Evolutionary conservation across 1,140 invertebrate species (phyloP), one percentile per base, ranked within the genome.

Genomic region (Caenorhabditis remanei): DNA sequence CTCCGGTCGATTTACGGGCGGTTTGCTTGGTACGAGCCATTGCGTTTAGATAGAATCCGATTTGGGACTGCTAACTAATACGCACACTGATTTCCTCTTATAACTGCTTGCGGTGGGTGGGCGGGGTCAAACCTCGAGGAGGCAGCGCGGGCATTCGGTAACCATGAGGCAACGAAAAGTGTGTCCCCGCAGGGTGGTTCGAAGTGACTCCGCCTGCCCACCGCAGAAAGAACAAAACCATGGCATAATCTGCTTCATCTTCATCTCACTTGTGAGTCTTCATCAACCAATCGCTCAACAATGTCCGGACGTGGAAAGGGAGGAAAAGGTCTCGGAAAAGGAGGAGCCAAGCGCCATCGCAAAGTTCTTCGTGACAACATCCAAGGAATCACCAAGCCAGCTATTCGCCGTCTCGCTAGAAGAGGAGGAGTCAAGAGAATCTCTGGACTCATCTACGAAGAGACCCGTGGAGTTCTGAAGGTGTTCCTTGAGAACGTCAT

Each of bases 1-100:
- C 95, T 94, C 95, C 95, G 9, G 95, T 96, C 4, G 95, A 95
- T 92, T 96, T 96, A 94, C 96, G 95, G 32, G 95, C 96, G 43
- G 96, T 96, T 90, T 96, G 96, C 94, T 96, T 96, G 4, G 96
- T 96, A 95, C 96, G 95, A 87, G 96, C 96, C 96, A 96, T 96
- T 32, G 48, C 79, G n/a, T 21, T 19, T 43, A 19, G 65, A 14
- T 71, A 16, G 41, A 19, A 63, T 32, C 32, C 61, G 21, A 24
- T 32, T 63, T 19, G 61, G 61, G 61, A 63, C 61, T 63, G 61
- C 32, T 11, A 32, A 21, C 21, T 13, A 24, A 32, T 40, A 11
- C 4, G 40, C 24, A 2, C 24, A 9, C 1, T 32, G 11, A 8
- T 32, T 32, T 11, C 19, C 61, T 63, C 8, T 21, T 19, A 24